Conservation (phyloP, 2,888 invertebrate species). For the Stenurella melanura region DNA sequence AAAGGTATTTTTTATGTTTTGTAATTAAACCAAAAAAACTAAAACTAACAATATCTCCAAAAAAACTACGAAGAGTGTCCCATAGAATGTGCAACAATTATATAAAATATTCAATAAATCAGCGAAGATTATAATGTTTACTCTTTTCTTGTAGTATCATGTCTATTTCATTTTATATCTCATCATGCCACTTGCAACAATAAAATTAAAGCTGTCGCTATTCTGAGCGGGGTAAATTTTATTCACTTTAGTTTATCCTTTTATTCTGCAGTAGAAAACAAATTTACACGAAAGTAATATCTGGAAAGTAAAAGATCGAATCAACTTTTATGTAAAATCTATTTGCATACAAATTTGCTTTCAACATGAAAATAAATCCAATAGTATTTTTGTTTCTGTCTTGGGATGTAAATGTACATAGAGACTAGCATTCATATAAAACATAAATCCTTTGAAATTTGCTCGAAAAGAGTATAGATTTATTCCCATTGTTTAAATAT, state of each 20-base stretch:
- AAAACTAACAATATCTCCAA: too few relatives aligned
- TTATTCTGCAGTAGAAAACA: neutral
- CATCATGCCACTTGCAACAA: neutral
- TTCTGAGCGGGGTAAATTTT: neutral
- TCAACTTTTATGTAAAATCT: neutral
- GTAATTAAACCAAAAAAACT: too few relatives aligned
- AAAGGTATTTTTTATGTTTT: too few relatives aligned
- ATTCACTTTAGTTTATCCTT: neutral
- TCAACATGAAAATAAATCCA: slow-evolving; percentile 2
- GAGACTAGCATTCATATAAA: neutral
- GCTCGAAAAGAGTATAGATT: neutral
- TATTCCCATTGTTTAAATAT: too few relatives aligned
- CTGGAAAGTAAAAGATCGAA: neutral
- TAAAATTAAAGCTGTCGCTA: neutral
- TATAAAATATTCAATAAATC: too few relatives aligned
- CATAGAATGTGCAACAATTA: too few relatives aligned
- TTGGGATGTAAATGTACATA: neutral
- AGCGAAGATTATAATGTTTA: too few relatives aligned
- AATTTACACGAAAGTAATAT: slow-evolving; percentile 11
- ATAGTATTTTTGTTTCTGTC: neutral
- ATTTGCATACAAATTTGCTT: slow-evolving; percentile 26
- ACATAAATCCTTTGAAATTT: neutral
- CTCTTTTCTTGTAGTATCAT: too few relatives aligned
- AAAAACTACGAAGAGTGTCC: too few relatives aligned
- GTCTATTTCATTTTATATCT: neutral